phyloP scores from a whole-genome alignment of 1,140 invertebrate genomes.

The Spodoptera litura region DNA sequence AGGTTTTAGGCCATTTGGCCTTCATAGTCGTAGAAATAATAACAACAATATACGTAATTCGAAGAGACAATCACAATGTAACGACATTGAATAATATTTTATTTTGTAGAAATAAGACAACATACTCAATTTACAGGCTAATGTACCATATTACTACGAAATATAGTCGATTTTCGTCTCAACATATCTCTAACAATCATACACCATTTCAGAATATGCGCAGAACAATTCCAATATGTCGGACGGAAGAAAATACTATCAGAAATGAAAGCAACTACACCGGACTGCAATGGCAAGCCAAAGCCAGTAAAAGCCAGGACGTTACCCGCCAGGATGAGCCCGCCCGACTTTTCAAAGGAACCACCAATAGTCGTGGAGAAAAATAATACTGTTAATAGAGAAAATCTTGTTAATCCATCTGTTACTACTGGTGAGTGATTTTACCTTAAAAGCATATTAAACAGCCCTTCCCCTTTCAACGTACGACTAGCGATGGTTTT shows the following conservation, averaged over 20 bases:
- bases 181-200: neutral
- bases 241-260: slow-evolving; percentile 91
- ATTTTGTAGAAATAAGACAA: too few species aligned
- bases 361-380: slow-evolving; percentile 83
- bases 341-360: slow-evolving; percentile 87
- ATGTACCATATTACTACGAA: neutral
- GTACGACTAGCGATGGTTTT: too few species aligned
- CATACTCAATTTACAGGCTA: neutral
- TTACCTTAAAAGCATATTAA: too few species aligned
- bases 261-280: slow-evolving; percentile 72
- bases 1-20: too few species aligned
- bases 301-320: slow-evolving; percentile 88
- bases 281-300: slow-evolving; percentile 84
- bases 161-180: neutral
- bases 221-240: slow-evolving; percentile 95
- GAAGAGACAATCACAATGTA: too few species aligned
- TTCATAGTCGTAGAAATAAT: too few species aligned
- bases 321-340: slow-evolving; percentile 92
- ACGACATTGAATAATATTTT: too few species aligned
- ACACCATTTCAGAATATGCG: slow-evolving; percentile 88
- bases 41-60: too few species aligned
- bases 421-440: slow-evolving; percentile 74
- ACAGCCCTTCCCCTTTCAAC: too few species aligned
- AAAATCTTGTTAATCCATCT: slow-evolving; percentile 77
- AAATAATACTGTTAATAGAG: slow-evolving; percentile 85